phyloP scores from a whole-genome alignment of 2,888 invertebrate species.

The Hypsopygia costalis region DNA sequence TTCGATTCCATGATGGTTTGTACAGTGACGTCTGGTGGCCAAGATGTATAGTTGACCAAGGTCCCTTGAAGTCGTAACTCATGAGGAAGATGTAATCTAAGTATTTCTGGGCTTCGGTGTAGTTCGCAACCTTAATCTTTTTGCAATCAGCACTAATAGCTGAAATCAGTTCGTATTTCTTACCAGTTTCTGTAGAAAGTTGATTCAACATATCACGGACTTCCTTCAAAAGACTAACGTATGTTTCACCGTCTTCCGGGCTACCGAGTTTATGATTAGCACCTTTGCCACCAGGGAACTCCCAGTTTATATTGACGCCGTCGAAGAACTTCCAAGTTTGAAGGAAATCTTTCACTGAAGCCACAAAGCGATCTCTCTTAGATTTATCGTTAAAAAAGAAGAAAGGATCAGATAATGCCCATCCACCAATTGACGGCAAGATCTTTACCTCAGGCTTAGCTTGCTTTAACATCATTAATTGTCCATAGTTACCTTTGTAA shows the following conservation, averaged over 20 bases:
- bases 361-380: slow-evolving; percentile 65
- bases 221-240: slow-evolving; percentile 65
- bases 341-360: slow-evolving; percentile 68
- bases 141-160: slow-evolving; percentile 77
- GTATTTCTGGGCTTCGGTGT: slow-evolving; percentile 65
- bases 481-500: slow-evolving; percentile 74
- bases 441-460: slow-evolving; percentile 68
- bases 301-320: slow-evolving; percentile 75
- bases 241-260: slow-evolving; percentile 63
- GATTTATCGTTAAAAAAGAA: slow-evolving; percentile 64
- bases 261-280: slow-evolving; percentile 68
- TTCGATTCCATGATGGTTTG: slow-evolving; percentile 64
- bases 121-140: slow-evolving; percentile 72
- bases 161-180: slow-evolving; percentile 68
- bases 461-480: slow-evolving; percentile 71
- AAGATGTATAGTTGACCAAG: slow-evolving; percentile 70
- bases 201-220: slow-evolving; percentile 67
- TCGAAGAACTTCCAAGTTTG: slow-evolving; percentile 76
- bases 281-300: slow-evolving; percentile 74
- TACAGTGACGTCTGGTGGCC: slow-evolving; percentile 67
- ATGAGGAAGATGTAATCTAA: slow-evolving; percentile 76
- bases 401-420: slow-evolving; percentile 74
- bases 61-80: slow-evolving; percentile 75
- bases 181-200: slow-evolving; percentile 59
- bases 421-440: slow-evolving; percentile 68